Evolutionary conservation across 2,113 vertebrate genomes (phyloP).

Genomic region (Eclectus roratus): DNA sequence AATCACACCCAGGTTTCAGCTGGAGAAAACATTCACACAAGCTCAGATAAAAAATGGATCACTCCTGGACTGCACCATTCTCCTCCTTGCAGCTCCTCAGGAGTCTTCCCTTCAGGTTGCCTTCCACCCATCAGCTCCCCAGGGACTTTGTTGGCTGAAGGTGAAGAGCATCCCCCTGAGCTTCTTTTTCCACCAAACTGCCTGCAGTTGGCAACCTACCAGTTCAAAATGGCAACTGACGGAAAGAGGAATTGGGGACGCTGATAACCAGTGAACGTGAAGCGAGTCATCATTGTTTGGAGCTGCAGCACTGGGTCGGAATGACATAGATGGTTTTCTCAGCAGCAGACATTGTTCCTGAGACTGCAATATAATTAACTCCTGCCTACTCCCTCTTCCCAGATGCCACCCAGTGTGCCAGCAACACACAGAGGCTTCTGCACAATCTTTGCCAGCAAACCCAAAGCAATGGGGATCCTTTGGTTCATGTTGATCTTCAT

Average conservation of each 20-base stretch:
- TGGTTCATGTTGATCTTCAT: background rate
- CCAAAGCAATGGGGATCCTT: constrained; percentile 23
- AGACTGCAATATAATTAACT: constrained; percentile 6
- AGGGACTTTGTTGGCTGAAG: background rate
- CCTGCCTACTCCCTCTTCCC: background rate
- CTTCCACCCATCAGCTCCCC: background rate
- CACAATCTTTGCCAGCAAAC: background rate
- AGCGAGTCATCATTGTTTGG: background rate
- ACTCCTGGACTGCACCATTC: background rate
- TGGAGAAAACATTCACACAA: background rate
- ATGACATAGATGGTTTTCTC: background rate
- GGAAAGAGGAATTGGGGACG: background rate
- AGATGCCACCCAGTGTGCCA: background rate
- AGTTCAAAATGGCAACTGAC: background rate
- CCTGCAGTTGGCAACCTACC: background rate
- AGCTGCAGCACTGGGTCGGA: background rate
- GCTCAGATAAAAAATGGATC: background rate
- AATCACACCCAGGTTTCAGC: background rate
- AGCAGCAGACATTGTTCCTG: background rate
- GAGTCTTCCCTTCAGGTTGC: background rate
- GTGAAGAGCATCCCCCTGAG: background rate
- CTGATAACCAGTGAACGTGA: rapidly evolving
- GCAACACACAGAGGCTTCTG: background rate
- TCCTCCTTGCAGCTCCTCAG: background rate
- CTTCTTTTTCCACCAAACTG: background rate